Evolutionary conservation across 2,888 invertebrate genomes (phyloP), one percentile per base, ranked within the genome.

Genomic region (Petrolisthes cinctipes): DNA sequence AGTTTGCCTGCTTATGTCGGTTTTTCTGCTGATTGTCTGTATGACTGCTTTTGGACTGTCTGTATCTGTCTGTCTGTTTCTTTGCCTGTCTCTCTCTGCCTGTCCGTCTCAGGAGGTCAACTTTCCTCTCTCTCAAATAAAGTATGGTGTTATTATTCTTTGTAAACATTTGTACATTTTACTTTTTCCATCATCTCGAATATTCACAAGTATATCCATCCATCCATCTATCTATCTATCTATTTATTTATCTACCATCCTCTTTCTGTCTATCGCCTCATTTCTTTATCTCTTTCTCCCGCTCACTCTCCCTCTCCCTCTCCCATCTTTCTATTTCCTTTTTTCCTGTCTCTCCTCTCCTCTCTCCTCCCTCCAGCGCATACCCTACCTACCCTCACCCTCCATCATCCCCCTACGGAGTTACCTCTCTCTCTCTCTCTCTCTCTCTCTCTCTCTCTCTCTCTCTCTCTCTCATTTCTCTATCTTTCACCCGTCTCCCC

Each of bases 391-490:
- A n/a, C n/a, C n/a, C n/a, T n/a, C n/a, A n/a, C n/a, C n/a, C n/a
- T n/a, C n/a, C n/a, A n/a, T n/a, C n/a, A n/a, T n/a, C n/a, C n/a
- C n/a, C n/a, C n/a, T n/a, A n/a, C n/a, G n/a, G n/a, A n/a, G n/a
- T n/a, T n/a, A n/a, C n/a, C 81, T 81, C 1, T 81, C 1, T 81
- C 81, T 20, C 73, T 54, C 78, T 56, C 61, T 84, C 78, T 61
- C 57, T 57, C 56, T 56, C 20, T 23, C 5, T 81, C 57, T 83
- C 11, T 73, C 73, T 83, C 73, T 23, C 83, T 73, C 68, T 51
- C 51, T 37, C 82, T 82, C 82, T 83, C 23, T 75, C 17, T 37
- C 85, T 37, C 78, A 53, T 76, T 53, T 20, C 80, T 56, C 76
- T 83, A 37, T 20, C 83, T 54, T 54, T 20, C 56, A 73, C 75